Base-by-base conservation (phyloP, 2,888 invertebrate species). In the Sepioteuthis lessoniana region DNA sequence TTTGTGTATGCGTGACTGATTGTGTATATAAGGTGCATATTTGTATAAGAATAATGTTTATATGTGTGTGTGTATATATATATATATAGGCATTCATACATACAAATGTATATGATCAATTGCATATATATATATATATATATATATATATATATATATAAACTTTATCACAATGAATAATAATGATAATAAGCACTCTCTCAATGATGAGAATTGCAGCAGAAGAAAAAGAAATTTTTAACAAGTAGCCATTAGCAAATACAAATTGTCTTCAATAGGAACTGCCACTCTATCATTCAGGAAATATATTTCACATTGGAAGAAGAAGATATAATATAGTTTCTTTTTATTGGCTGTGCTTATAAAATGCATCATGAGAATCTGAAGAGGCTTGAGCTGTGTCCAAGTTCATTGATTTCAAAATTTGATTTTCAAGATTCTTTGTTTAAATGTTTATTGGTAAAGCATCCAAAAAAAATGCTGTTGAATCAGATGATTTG, bases 401-500 rank as follows among this genome's bases (percentile, higher is more conserved):
- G 76, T 76, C n/a, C n/a, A n/a, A 76, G 76, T 76, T 76, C 76
- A 76, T 76, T 76, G 76, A 76, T 76, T 76, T 76, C 76, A 76
- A 76, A 76, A 76, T 76, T 25, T 76, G 76, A n/a, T 76, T 76
- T 76, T 76, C 76, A 76, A n/a, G 35, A 76, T 76, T 76, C 76
- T n/a, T 76, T 76, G 76, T 76, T 76, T n/a, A 13, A 76, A 76
- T 76, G n/a, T 76, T 76, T 76, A 76, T 76, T 76, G 76, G 76
- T n/a, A 76, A n/a, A 13, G n/a, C 76, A 76, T 76, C 76, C 76
- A n/a, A n/a, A 76, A 76, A n/a, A 76, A 13, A 5, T 35, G n/a
- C 76, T 76, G 76, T 76, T 35, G 76, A 76, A 16, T 76, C 76
- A 35, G 76, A 76, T 55, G 55, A 55, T 55, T 55, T 55, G 25